Conservation (phyloP, 2,113 vertebrate genomes). For the Cephalopholis sonnerati region DNA sequence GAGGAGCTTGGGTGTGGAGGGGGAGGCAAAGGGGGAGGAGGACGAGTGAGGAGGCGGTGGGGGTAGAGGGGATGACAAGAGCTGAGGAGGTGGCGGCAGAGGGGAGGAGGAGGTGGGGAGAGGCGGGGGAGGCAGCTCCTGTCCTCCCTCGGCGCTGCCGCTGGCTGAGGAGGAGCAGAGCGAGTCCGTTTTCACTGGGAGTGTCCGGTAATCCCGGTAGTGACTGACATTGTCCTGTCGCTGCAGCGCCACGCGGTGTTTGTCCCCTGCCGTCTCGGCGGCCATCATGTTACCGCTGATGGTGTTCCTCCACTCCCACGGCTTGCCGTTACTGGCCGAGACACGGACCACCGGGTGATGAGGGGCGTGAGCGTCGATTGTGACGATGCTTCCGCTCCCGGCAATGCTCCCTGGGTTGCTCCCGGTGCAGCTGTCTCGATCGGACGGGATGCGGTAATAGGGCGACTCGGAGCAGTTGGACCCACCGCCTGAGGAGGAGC, state of each 20-base stretch:
- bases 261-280: conserved; percentile 74
- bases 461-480: conserved; percentile 94
- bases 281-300: conserved; percentile 79
- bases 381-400: conserved; percentile 90
- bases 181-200: conserved; percentile 85
- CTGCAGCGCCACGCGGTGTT: conserved; percentile 78
- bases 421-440: conserved; percentile 89
- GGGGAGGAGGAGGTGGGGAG: conserved; percentile 68
- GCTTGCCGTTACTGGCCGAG: conserved; percentile 86
- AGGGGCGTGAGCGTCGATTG: conserved; percentile 93
- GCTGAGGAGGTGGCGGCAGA: conserved; percentile 76
- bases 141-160: conserved; percentile 75
- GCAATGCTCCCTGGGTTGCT: conserved; percentile 88
- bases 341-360: conserved; percentile 95
- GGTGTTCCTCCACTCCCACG: conserved; percentile 92
- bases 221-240: conserved; percentile 79
- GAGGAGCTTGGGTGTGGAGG: conserved; percentile 58
- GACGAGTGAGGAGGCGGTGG: conserved; percentile 57
- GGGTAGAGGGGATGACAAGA: conserved; percentile 63
- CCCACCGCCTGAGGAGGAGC: conserved; percentile 86
- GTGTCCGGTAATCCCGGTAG: conserved; percentile 84
- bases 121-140: conserved; percentile 71
- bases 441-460: conserved; percentile 91
- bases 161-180: conserved; percentile 85
- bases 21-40: conserved; percentile 63